Evolutionary conservation across 1,140 invertebrate genomes (phyloP).

Genomic region (Hermetia illucens): DNA sequence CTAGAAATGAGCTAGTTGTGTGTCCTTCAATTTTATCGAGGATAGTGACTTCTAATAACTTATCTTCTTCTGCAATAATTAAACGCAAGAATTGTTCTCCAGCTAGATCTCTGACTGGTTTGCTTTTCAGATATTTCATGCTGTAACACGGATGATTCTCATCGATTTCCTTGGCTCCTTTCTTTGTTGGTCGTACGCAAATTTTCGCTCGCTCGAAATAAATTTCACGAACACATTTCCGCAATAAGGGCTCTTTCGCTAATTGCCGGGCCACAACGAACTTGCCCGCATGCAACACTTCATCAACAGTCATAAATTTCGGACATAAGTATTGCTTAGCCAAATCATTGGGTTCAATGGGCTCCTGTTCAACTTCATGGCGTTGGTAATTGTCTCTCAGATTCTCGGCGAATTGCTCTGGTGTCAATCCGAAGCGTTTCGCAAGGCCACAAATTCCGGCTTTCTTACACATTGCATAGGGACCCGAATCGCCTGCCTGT

Average conservation of each 20-base stretch:
- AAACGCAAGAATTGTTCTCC: slow-evolving; percentile 85
- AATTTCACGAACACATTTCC: slow-evolving; percentile 74
- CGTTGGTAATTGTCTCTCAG: slow-evolving; percentile 89
- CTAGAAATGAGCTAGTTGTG: slow-evolving; percentile 59
- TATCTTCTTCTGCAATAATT: slow-evolving; percentile 73
- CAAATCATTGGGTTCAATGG: slow-evolving; percentile 60
- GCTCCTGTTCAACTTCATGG: slow-evolving; percentile 92
- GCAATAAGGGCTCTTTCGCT: slow-evolving; percentile 77
- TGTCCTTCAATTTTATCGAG: slow-evolving; percentile 67
- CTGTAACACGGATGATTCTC: slow-evolving; percentile 79
- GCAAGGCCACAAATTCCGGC: slow-evolving; percentile 76
- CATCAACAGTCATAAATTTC: slow-evolving; percentile 42
- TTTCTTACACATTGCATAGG: slow-evolving; percentile 73
- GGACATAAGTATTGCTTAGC: slow-evolving; percentile 57
- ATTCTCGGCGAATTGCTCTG: slow-evolving; percentile 95
- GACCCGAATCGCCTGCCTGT: slow-evolving; percentile 70
- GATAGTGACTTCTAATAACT: slow-evolving; percentile 58
- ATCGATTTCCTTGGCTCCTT: slow-evolving; percentile 84
- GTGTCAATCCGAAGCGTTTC: slow-evolving; percentile 86
- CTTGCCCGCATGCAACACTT: slow-evolving; percentile 74
- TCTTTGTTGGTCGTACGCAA: slow-evolving; percentile 71
- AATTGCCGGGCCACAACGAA: slow-evolving; percentile 92
- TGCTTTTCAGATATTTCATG: slow-evolving; percentile 91
- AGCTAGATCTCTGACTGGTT: slow-evolving; percentile 80
- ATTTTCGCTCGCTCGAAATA: slow-evolving; percentile 84